Evolutionary conservation across 2,888 invertebrate genomes (phyloP).

Genomic region (Zhengitettix transpicula): DNA sequence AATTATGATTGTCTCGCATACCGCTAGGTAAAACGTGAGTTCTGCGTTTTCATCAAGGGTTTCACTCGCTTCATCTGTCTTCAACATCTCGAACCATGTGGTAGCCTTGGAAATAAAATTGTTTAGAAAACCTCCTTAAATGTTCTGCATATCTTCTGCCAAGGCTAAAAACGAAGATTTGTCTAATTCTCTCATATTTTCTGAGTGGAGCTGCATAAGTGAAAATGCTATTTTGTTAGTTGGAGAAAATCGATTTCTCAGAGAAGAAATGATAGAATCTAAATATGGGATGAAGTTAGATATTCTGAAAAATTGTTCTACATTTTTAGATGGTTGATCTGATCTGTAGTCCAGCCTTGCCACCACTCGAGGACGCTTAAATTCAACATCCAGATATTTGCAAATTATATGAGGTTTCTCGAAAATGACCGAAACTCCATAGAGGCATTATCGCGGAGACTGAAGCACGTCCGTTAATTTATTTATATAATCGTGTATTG

Average conservation of each 20-base stretch:
- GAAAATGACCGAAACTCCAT: not conserved
- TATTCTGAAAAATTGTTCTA: too few species aligned
- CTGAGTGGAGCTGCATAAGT: too few species aligned
- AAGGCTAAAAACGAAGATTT: not conserved
- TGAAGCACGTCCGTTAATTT: slow-evolving; percentile 1
- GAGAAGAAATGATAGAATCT: slow-evolving; percentile 2
- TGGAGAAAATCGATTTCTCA: not conserved
- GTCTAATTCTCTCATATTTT: not conserved
- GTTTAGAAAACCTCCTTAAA: not conserved
- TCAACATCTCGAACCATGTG: slow-evolving; percentile 1
- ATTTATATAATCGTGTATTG: not conserved
- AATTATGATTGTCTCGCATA: slow-evolving; percentile 1
- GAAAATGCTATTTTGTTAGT: not conserved
- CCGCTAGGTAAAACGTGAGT: not conserved
- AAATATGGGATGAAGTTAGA: slow-evolving; percentile 1
- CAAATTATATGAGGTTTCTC: not conserved
- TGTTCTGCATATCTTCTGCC: not conserved
- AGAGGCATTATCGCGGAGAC: not conserved
- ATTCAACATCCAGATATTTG: not conserved
- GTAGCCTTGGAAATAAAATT: not conserved
- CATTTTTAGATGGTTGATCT: not conserved
- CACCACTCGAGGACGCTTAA: not conserved
- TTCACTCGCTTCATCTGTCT: not conserved
- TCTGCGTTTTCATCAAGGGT: not conserved
- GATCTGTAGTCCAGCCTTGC: not conserved